Evolutionary conservation across 2,888 invertebrate species (phyloP).

Genomic region (Fragum fragum): DNA sequence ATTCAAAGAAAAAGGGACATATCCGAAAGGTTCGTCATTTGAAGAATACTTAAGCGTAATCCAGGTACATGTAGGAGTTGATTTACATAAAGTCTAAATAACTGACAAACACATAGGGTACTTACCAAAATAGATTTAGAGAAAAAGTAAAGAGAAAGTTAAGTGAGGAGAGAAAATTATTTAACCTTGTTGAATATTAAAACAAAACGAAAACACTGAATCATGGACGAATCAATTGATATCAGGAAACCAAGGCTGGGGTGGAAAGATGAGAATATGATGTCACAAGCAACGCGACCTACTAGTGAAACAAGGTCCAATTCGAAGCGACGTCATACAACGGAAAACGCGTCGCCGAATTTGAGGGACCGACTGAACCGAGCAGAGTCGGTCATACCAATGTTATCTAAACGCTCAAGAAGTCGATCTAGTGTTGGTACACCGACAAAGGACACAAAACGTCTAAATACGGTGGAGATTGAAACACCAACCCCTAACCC

Average conservation of each 20-base stretch:
- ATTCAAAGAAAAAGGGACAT: too few relatives aligned
- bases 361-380: background rate
- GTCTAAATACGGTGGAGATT: background rate
- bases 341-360: background rate
- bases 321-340: conserved; percentile 7
- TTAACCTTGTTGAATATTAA: too few relatives aligned
- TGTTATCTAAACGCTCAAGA: conserved; percentile 4
- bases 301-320: background rate
- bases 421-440: conserved; percentile 20
- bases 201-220: too few relatives aligned
- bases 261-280: background rate
- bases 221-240: background rate
- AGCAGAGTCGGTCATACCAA: conserved; percentile 3
- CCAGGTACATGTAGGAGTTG: too few relatives aligned
- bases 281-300: background rate
- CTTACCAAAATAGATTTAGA: too few relatives aligned
- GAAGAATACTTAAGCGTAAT: too few relatives aligned
- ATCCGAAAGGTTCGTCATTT: too few relatives aligned
- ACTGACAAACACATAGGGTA: too few relatives aligned
- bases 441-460: conserved; percentile 13
- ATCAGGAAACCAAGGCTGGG: background rate
- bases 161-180: too few relatives aligned
- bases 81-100: too few relatives aligned
- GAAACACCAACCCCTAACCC: background rate
- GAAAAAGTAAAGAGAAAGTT: too few relatives aligned